Percentiles rank a stretch among this genome's conserved stretches.
These are phyloP conservation scores for Chondrosia reniformis DNA, from an alignment of 37 sponge, comb jelly and placozoan genomes.

Conservation along the genomic window DNA sequence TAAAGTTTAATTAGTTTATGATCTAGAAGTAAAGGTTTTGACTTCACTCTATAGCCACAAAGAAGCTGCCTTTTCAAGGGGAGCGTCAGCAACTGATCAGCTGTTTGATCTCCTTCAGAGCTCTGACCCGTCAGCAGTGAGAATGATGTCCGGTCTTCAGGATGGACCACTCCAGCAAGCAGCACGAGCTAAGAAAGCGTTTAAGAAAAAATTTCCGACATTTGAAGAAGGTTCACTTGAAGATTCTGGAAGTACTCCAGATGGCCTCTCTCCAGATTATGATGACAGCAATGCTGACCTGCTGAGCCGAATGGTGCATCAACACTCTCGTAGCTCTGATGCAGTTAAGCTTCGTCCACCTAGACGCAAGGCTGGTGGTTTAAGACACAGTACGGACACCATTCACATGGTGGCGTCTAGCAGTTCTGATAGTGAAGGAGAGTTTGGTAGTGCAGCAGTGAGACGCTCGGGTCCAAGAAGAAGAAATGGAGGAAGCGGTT, in stretches of 20 bases:
- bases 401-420: slow-evolving; percentile 22
- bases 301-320: not conserved
- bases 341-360: not conserved
- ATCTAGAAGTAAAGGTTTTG: no score
- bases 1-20: no score
- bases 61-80: not conserved
- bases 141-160: slow-evolving; percentile 2
- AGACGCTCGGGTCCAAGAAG: slow-evolving; percentile 9
- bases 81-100: not conserved
- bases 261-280: slow-evolving; percentile 22
- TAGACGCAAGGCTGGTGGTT: not conserved
- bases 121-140: not conserved
- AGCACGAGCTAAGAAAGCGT: not conserved
- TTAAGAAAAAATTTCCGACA: slow-evolving; percentile 16
- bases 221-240: not conserved
- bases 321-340: slow-evolving; percentile 6
- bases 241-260: slow-evolving; percentile 14
- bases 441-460: not conserved
- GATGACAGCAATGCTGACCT: not conserved
- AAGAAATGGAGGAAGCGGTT: not conserved
- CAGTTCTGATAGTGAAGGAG: slow-evolving; percentile 15
- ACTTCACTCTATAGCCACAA: no score
- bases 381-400: not conserved
- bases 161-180: slow-evolving; percentile 8
- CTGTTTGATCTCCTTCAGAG: slow-evolving; percentile 3